These are phyloP conservation scores for Oncorhynchus keta DNA, from an alignment of 2,113 vertebrate genomes.

Conservation along the genomic window DNA sequence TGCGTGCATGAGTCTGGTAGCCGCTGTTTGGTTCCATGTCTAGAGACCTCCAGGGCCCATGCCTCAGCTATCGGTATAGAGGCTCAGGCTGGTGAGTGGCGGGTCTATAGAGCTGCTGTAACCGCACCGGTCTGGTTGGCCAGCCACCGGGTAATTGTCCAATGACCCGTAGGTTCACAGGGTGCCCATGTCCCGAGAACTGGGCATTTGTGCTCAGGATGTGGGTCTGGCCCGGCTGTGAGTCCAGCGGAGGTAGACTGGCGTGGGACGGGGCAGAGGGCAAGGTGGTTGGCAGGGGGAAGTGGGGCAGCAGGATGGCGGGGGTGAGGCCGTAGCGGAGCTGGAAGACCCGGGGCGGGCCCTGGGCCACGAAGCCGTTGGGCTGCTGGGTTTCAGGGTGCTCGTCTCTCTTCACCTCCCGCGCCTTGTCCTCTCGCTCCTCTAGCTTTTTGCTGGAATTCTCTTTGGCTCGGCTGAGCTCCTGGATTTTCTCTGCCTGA, in stretches of 20 bases:
- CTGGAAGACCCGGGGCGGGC: conserved; percentile 76
- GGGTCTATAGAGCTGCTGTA: conserved; percentile 76
- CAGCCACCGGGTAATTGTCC: conserved; percentile 82
- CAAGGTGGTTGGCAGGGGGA: conserved; percentile 61
- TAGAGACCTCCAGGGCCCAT: conserved; percentile 23
- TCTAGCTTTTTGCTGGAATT: conserved; percentile 46
- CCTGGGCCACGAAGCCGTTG: conserved; percentile 68
- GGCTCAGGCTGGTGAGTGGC: conserved; percentile 81
- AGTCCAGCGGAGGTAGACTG: conserved; percentile 67
- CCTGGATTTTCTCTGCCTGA: conserved; percentile 89
- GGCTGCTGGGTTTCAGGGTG: conserved; percentile 50
- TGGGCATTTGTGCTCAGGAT: conserved; percentile 66
- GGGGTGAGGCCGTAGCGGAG: conserved; percentile 82
- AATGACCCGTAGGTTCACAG: conserved; percentile 75
- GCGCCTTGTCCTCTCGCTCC: conserved; percentile 28
- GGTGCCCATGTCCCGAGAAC: conserved; percentile 70
- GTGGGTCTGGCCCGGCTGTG: conserved; percentile 60
- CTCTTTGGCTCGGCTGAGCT: conserved; percentile 70
- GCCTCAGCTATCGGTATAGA: conserved; percentile 80
- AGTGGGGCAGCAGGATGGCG: conserved; percentile 75
- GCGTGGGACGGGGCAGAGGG: conserved; percentile 40
- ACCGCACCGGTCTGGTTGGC: conserved; percentile 73
- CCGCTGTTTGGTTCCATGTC: conserved; percentile 28
- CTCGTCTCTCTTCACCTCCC: conserved; percentile 48
- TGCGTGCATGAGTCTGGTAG: conserved; percentile 40